Evolutionary conservation across 2,888 invertebrate genomes (phyloP).

Genomic region (Oscheius sp.): DNA sequence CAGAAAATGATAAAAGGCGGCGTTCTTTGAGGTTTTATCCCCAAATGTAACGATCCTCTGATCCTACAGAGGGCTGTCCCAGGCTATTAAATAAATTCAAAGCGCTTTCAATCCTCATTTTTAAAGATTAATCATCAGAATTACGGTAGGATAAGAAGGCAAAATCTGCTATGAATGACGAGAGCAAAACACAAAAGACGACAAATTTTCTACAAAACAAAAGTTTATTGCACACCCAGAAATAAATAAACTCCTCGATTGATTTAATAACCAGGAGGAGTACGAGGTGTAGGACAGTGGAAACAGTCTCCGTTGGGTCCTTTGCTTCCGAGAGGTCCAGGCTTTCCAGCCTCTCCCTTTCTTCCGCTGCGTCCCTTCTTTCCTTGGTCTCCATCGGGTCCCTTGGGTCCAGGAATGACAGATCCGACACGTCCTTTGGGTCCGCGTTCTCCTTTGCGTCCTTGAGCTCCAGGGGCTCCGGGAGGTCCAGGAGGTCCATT

Average conservation of each 20-base stretch:
- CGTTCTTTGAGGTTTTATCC: too few species aligned
- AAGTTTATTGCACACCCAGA: constrained; percentile 25
- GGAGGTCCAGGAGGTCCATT: constrained; percentile 61
- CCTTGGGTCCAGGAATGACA: constrained; percentile 62
- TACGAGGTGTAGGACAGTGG: constrained; percentile 69
- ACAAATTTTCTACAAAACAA: background rate
- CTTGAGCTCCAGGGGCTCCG: constrained; percentile 61
- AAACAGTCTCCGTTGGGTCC: constrained; percentile 65
- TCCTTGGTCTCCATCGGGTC: constrained; percentile 64
- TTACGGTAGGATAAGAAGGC: too few species aligned
- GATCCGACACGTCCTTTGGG: constrained; percentile 64
- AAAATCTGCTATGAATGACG: too few species aligned
- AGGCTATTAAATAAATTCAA: too few species aligned
- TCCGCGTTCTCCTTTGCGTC: constrained; percentile 64
- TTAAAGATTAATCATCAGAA: too few species aligned
- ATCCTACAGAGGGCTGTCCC: too few species aligned
- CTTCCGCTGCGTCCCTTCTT: constrained; percentile 53
- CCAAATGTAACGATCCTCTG: too few species aligned
- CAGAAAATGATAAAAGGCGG: too few species aligned
- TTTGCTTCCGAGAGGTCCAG: constrained; percentile 60
- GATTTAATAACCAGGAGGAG: constrained; percentile 65
- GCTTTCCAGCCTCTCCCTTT: constrained; percentile 61
- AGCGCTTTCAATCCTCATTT: too few species aligned
- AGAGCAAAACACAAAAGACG: too few species aligned
- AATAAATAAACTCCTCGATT: constrained; percentile 15